Percentiles rank a stretch among this genome's conserved stretches.
Evolutionary conservation across 2,113 vertebrate genomes (phyloP).

Genomic region (Phalacrocorax aristotelis): DNA sequence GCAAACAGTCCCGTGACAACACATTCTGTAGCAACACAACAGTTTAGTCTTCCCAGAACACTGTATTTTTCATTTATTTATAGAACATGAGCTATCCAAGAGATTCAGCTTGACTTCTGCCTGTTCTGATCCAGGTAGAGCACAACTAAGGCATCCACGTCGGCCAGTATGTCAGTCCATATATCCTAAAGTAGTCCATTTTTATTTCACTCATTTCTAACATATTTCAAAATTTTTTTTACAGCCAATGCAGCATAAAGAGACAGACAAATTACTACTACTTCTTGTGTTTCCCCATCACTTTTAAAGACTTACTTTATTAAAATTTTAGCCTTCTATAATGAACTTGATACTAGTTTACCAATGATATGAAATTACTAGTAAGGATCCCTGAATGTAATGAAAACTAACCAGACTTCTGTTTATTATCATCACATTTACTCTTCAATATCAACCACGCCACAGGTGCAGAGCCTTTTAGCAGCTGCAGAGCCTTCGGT

Average conservation of each 20-base stretch:
- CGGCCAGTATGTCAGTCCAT: background rate
- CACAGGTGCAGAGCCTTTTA: background rate
- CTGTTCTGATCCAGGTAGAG: background rate
- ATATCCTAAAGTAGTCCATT: background rate
- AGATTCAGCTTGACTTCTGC: background rate
- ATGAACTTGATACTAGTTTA: background rate
- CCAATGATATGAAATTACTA: background rate
- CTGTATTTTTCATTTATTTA: background rate
- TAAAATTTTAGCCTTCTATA: background rate
- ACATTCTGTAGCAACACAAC: background rate
- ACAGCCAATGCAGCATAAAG: background rate
- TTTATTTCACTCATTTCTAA: background rate
- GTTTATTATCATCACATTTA: background rate
- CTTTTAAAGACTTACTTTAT: background rate
- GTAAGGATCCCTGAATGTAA: background rate
- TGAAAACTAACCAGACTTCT: background rate
- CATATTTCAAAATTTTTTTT: background rate
- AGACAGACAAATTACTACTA: background rate
- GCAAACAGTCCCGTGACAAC: background rate
- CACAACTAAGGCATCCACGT: background rate
- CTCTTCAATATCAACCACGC: background rate
- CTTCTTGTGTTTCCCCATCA: background rate
- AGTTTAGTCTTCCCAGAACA: background rate
- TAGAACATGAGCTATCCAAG: background rate
- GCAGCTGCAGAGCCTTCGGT: background rate